Evolutionary conservation across 2,888 invertebrate genomes (phyloP).

Genomic region (Tolmerus cingulatus): DNA sequence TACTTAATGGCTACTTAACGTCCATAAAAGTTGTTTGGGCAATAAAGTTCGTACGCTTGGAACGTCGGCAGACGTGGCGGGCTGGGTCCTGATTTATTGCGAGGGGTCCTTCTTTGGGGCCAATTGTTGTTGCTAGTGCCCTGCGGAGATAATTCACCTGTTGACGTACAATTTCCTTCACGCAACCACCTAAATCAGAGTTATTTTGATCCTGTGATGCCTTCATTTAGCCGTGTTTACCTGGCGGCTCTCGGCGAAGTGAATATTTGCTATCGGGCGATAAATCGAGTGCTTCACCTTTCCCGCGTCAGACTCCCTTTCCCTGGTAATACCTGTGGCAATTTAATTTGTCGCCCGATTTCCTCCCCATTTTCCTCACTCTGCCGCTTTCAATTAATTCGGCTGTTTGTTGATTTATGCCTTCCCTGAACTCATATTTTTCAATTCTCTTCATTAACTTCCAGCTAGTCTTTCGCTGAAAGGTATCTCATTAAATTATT

Average conservation of each 20-base stretch:
- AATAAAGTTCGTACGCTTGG: neutral
- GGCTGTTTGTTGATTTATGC: neutral
- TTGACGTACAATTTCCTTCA: neutral
- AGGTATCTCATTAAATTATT: neutral
- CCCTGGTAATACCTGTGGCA: neutral
- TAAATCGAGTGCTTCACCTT: neutral
- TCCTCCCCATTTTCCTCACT: neutral
- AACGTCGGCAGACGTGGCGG: neutral
- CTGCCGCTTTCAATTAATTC: neutral
- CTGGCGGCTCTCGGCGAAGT: neutral
- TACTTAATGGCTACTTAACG: neutral
- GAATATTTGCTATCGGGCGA: neutral
- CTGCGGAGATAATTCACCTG: neutral
- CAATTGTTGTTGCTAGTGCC: neutral
- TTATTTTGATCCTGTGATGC: neutral
- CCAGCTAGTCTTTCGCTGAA: neutral
- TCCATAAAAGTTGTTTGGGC: neutral
- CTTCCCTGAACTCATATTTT: neutral
- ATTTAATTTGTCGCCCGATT: neutral
- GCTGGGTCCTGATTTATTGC: neutral
- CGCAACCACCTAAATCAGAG: neutral
- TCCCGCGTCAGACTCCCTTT: neutral
- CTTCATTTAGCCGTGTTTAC: neutral
- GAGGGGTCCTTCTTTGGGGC: neutral
- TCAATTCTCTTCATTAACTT: neutral